Evolutionary conservation across 2,888 invertebrate species (phyloP).

Genomic region (Scrobipalpa atriplicella): DNA sequence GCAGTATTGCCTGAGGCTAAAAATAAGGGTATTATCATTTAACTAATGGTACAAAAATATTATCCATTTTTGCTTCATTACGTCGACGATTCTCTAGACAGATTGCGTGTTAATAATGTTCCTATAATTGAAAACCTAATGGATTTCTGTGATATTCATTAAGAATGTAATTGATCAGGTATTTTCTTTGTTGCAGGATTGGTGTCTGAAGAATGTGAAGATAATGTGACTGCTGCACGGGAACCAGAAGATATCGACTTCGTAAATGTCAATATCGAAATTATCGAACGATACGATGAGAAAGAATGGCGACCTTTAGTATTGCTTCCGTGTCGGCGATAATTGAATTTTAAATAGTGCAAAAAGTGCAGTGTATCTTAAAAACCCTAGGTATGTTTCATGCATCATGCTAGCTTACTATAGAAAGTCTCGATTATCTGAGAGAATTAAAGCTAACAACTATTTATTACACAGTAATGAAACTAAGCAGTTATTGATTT

Average conservation of each 20-base stretch:
- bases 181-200: background rate
- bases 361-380: background rate
- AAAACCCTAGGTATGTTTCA: background rate
- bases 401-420: too few relatives aligned
- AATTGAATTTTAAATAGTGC: background rate
- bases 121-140: background rate
- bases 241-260: background rate
- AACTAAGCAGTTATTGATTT: too few relatives aligned
- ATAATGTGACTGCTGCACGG: background rate
- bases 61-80: background rate
- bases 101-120: slow-evolving; percentile 2
- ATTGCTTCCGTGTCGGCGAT: slow-evolving; percentile 3
- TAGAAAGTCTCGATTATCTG: too few relatives aligned
- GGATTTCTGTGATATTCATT: background rate
- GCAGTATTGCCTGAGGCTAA: too few relatives aligned
- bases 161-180: background rate
- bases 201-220: background rate
- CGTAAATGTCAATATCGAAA: background rate
- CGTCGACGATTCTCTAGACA: background rate
- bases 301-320: slow-evolving; percentile 4
- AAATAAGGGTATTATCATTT: too few relatives aligned
- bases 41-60: background rate
- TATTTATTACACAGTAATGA: background rate
- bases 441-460: too few relatives aligned
- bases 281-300: slow-evolving; percentile 6